Conservation (phyloP, 2,113 vertebrate genomes). For the Cariama cristata region DNA sequence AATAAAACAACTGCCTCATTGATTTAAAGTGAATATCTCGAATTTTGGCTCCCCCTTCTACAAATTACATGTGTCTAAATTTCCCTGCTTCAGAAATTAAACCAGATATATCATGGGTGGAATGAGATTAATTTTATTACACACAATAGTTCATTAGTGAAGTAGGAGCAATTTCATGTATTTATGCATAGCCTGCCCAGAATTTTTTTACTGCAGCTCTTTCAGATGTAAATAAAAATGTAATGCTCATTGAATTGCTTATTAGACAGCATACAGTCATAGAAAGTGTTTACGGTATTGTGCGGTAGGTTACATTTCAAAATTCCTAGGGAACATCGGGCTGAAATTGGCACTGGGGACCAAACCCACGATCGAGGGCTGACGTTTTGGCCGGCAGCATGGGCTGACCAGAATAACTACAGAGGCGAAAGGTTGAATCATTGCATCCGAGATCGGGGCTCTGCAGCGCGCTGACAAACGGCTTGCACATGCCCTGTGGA, state of each 20-base stretch:
- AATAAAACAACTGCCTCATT: constrained; percentile 37
- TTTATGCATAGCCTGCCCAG: constrained; percentile 62
- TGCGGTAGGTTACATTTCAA: background rate
- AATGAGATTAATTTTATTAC: constrained; percentile 72
- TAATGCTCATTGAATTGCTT: constrained; percentile 63
- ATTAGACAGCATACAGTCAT: constrained; percentile 25
- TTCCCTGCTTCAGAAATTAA: constrained; percentile 51
- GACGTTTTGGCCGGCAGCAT: background rate
- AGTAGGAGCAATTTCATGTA: constrained; percentile 55
- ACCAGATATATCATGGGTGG: constrained; percentile 52
- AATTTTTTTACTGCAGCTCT: constrained; percentile 66
- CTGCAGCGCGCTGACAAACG: rapidly evolving
- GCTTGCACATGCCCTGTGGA: rapidly evolving
- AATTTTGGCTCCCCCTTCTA: constrained; percentile 26
- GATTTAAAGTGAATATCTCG: constrained; percentile 21
- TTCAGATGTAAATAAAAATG: constrained; percentile 69
- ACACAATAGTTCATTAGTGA: constrained; percentile 73
- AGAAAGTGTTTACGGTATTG: background rate
- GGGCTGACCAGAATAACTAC: background rate
- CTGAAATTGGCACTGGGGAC: background rate
- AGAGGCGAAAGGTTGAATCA: background rate
- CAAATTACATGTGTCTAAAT: constrained; percentile 20
- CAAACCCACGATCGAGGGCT: background rate
- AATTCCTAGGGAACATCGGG: background rate
- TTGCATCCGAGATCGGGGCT: rapidly evolving